A percentile compares a stretch with the other conserved stretches of the same genome.
These are phyloP conservation scores for Philaethria dido DNA, from an alignment of 2,888 invertebrate genomes.

Conservation along the genomic window DNA sequence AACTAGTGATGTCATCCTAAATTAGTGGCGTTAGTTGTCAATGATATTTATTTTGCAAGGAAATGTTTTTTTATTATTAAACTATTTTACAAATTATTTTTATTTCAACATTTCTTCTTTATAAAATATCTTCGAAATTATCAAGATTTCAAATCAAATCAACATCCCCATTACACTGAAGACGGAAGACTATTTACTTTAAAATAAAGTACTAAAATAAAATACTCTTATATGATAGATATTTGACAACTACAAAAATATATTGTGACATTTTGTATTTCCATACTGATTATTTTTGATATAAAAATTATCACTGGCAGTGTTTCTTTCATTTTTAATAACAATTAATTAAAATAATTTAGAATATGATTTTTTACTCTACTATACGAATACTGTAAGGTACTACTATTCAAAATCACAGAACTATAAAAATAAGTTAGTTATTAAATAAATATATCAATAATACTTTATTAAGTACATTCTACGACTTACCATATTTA, in stretches of 20 bases:
- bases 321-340: neutral
- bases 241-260: constrained; percentile 12
- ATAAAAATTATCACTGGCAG: constrained; percentile 12
- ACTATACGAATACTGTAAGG: neutral
- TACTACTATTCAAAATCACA: neutral
- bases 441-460: neutral
- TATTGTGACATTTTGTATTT: neutral
- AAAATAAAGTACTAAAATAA: neutral
- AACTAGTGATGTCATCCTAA: neutral
- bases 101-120: neutral
- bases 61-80: too few species aligned
- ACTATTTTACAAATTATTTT: too few species aligned
- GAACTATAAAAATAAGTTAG: constrained; percentile 1
- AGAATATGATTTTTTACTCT: neutral
- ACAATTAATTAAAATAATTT: neutral
- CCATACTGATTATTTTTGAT: neutral
- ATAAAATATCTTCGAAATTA: neutral
- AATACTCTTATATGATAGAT: constrained; percentile 1
- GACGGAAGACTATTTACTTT: neutral
- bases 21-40: too few species aligned
- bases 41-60: too few species aligned
- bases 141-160: neutral
- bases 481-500: neutral
- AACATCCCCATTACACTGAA: neutral
- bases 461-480: neutral